These are phyloP conservation scores for Hylomyscus alleni DNA, from an alignment of 2,797 vertebrate species.

Conservation along the genomic window DNA sequence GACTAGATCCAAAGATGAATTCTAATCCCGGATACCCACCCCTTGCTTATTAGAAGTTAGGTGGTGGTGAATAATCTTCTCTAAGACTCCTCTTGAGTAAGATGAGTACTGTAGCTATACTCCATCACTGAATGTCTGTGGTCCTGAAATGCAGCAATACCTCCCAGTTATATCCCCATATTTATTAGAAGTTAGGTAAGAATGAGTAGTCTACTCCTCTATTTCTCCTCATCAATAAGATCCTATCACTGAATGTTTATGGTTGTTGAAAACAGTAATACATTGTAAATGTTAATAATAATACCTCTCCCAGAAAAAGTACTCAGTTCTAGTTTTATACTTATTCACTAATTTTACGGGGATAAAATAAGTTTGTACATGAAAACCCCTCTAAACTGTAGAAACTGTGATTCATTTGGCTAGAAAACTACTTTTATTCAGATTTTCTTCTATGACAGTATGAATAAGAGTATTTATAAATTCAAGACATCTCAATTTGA, in stretches of 20 bases:
- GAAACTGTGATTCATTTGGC: slow-evolving; percentile 20
- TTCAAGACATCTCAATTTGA: slow-evolving; percentile 68
- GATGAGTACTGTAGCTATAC: not conserved
- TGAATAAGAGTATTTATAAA: slow-evolving; percentile 59
- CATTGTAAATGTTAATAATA: not conserved
- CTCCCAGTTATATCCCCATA: not conserved
- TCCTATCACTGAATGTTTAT: not conserved
- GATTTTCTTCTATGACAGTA: slow-evolving; percentile 70
- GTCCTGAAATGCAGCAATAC: not conserved
- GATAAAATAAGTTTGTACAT: not conserved
- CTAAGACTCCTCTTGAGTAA: not conserved
- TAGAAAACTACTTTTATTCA: slow-evolving; percentile 68
- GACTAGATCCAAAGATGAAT: not conserved
- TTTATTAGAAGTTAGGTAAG: not conserved
- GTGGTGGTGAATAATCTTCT: not conserved
- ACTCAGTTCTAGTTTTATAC: not conserved
- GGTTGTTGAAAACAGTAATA: not conserved
- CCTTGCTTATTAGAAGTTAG: not conserved
- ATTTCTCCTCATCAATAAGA: not conserved
- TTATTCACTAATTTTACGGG: slow-evolving; percentile 36
- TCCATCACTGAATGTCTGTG: not conserved
- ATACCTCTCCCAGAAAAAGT: not conserved
- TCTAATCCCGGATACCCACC: not conserved
- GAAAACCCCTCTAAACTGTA: slow-evolving; percentile 9
- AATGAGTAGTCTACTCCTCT: not conserved